Conservation (phyloP, 2,113 vertebrate species). For the Podocnemis expansa region DNA sequence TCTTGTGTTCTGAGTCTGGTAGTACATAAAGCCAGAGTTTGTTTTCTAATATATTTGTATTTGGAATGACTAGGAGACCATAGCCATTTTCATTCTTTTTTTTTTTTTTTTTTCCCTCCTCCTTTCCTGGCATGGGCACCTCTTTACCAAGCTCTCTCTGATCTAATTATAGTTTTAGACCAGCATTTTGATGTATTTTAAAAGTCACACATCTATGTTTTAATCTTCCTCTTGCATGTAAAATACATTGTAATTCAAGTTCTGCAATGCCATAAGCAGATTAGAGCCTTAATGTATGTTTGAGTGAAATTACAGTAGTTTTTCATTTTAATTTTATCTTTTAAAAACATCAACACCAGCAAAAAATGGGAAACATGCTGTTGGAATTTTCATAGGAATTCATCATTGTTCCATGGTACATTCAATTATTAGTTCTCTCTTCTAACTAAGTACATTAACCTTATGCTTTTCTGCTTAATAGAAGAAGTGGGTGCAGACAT, state of each 20-base stretch:
- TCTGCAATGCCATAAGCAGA: neutral
- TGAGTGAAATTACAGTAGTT: neutral
- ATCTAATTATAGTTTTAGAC: neutral
- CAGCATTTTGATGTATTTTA: neutral
- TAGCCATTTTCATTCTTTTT: neutral
- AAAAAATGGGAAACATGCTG: neutral
- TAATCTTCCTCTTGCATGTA: neutral
- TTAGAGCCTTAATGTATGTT: neutral
- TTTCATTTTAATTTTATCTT: neutral
- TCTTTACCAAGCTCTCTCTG: neutral
- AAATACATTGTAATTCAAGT: neutral
- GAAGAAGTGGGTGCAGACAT: neutral
- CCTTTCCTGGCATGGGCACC: neutral
- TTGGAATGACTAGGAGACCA: neutral
- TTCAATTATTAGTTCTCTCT: neutral
- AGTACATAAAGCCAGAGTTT: neutral
- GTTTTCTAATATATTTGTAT: neutral
- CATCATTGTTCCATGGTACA: slow-evolving; percentile 54
- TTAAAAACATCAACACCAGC: neutral
- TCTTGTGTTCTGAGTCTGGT: neutral
- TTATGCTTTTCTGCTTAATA: neutral
- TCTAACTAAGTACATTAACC: neutral
- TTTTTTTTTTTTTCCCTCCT: neutral
- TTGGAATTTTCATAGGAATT: slow-evolving; percentile 41
- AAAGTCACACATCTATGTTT: neutral